Evolutionary conservation across 2,113 vertebrate genomes (phyloP).

Genomic region (Thamnaconus septentrionalis): DNA sequence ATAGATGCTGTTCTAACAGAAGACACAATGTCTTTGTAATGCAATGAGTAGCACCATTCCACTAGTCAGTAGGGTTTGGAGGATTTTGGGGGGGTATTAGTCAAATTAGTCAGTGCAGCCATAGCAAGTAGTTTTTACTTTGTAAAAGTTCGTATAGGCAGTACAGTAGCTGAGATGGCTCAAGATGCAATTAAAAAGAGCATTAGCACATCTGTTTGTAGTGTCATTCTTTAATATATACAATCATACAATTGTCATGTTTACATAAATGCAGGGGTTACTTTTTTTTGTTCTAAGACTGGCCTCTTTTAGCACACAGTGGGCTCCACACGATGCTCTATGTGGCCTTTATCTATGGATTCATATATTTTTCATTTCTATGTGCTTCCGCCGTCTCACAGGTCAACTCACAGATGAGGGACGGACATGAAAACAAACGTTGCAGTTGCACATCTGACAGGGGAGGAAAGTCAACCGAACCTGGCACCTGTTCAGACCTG

Average conservation of each 20-base stretch:
- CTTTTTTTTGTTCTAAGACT: constrained; percentile 25
- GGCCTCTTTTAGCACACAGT: constrained; percentile 26
- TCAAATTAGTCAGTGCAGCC: too few species aligned
- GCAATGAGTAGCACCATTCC: too few species aligned
- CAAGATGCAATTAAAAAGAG: background rate
- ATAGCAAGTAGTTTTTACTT: too few species aligned
- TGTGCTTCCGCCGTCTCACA: constrained; percentile 32
- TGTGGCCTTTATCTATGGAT: background rate
- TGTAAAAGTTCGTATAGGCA: too few species aligned
- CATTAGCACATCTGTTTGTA: constrained; percentile 13
- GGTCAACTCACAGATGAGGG: constrained; percentile 12
- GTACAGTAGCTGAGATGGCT: background rate
- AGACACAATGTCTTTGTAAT: too few species aligned
- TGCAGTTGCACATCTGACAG: background rate
- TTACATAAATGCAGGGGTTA: constrained; percentile 37
- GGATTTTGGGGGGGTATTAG: too few species aligned
- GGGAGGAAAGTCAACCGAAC: background rate
- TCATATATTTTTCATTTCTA: constrained; percentile 4
- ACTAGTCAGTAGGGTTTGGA: too few species aligned
- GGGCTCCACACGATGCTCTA: constrained; percentile 21
- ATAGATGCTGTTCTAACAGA: too few species aligned
- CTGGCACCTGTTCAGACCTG: background rate
- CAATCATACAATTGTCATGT: constrained; percentile 48
- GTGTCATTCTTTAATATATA: constrained; percentile 59
- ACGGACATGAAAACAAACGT: background rate